Base-by-base conservation (phyloP, 1,140 invertebrate species). In the Leptestheria dahalacensis region DNA sequence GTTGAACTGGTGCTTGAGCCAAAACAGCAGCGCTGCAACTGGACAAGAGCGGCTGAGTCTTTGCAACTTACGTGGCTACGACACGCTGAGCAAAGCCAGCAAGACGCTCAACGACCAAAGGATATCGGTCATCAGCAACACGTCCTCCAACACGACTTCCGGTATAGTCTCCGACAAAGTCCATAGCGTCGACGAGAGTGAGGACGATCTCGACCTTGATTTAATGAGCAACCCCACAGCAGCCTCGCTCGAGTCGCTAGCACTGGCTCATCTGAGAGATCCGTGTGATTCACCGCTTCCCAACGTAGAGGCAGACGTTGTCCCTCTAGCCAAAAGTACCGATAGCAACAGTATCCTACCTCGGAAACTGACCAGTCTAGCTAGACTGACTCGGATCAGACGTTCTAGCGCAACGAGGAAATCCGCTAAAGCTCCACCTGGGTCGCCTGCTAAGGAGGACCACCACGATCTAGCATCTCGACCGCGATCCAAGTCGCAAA, bases 121-220 rank as follows among this genome's bases (percentile, higher is more conserved):
- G 62, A 85, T 90, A 67, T 95, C 91, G 20, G 86, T 94, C 12
- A 90, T 94, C 67, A 92, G 88, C 50, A 86, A 81, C 68, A 88
- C 88, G 33, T 93, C 89, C 61, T 94, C 91, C 2, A 94, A 93
- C 67, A 94, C 91, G 41, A 94, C 91, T 2, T 93, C 90, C 4
- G 91, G 91, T 50, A 94, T 95, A 61, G 91, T 93, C 10, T 94
- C 90, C 69, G 91, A 95, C 71, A 79, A 88, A 62, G 88, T 94
- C 51, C 89, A 92, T 70, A 93, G 89, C 55, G 84, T 94, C 72
- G 90, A 94, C 70, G 90, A 93, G 63, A 78, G 77, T 69, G 79
- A 80, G 71, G 73, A 74, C 67, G 74, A 75, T 60, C 62, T 74
- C 23, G 74, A 75, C 71, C 76, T 88, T 60, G 88, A 91, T 73